Conservation (phyloP, 2,888 invertebrate genomes). For the Thera britannica region DNA sequence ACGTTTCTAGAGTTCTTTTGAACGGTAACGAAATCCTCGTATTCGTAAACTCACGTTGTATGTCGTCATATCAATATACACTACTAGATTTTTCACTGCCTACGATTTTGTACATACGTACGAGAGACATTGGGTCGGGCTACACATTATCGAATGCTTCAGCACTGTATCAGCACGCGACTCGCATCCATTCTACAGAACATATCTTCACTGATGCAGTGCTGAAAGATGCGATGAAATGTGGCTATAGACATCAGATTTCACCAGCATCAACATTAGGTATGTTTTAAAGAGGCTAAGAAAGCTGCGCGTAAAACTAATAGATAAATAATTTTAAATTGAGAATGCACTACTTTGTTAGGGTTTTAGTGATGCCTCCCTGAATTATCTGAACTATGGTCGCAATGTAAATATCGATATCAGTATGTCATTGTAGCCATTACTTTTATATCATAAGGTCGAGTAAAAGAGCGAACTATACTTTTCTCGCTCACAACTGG, state of each 20-base stretch:
- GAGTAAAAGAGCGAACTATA: not conserved
- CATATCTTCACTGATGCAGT: not conserved
- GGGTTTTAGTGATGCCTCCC: slow-evolving; percentile 30
- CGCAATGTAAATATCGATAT: slow-evolving; percentile 23
- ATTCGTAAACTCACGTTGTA: slow-evolving; percentile 68
- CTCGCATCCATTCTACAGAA: not conserved
- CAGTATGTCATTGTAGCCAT: slow-evolving; percentile 25
- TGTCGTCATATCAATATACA: slow-evolving; percentile 75
- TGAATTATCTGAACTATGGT: slow-evolving; percentile 24
- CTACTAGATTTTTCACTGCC: slow-evolving; percentile 59
- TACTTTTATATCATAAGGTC: not conserved
- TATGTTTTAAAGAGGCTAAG: slow-evolving; percentile 38
- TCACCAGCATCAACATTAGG: slow-evolving; percentile 46
- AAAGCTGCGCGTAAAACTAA: slow-evolving; percentile 37
- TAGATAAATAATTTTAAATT: slow-evolving; percentile 23
- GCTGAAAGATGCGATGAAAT: slow-evolving; percentile 6
- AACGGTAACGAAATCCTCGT: slow-evolving; percentile 70
- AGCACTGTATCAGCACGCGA: not conserved
- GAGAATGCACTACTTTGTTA: slow-evolving; percentile 35
- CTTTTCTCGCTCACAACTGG: not conserved
- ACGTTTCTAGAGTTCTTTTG: slow-evolving; percentile 82
- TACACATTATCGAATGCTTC: slow-evolving; percentile 8
- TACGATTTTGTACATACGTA: slow-evolving; percentile 57
- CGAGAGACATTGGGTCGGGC: slow-evolving; percentile 24
- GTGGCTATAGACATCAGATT: slow-evolving; percentile 13